Evolutionary conservation across 2,113 vertebrate genomes (phyloP), one percentile per base, ranked within the genome.

Genomic region (Thamnaconus septentrionalis): DNA sequence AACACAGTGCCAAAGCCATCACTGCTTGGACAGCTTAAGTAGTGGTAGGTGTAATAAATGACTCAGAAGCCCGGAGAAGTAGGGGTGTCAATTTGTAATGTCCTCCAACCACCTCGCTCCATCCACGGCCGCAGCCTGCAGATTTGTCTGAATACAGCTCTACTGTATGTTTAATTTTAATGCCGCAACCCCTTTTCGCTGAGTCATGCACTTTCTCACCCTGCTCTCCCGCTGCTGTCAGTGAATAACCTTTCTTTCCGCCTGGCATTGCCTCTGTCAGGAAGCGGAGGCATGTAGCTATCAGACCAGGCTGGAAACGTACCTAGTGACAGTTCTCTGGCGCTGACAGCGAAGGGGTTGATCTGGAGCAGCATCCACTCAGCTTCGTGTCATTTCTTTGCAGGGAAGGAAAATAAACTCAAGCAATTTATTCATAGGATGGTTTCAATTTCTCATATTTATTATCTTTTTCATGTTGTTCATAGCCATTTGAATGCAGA

Each of bases 161-260:
- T 31, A 31, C 18, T 77, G 80, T 90, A 91, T 88, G 92, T 92
- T 85, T 79, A 75, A 88, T 90, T 92, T 92, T 91, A 91, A 91
- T 91, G 79, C 87, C 56, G 67, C 67, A 6, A 74, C 82, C 83
- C 87, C 85, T 91, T 90, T 31, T 80, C 56, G 90, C 90, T 90
- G 90, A 91, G 81, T 90, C 87, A 85, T 88, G 86, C 81, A 75
- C 78, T 85, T 81, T 69, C 54, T 56, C 58, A 79, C 56, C 61
- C 64, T 49, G 46, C 69, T 55, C 73, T 73, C 80, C 80, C 79
- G 80, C 47, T 7, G 76, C 88, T 90, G 91, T 90, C 90, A 92
- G 73, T 78, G 79, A 89, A 81, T 68, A 39, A 61, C 81, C 85
- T 82, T 85, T 85, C 75, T 76, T 65, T 61, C 68, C 49, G 68